Evolutionary conservation across 2,888 invertebrate species (phyloP).

Genomic region (Drosophila anomelani): DNA sequence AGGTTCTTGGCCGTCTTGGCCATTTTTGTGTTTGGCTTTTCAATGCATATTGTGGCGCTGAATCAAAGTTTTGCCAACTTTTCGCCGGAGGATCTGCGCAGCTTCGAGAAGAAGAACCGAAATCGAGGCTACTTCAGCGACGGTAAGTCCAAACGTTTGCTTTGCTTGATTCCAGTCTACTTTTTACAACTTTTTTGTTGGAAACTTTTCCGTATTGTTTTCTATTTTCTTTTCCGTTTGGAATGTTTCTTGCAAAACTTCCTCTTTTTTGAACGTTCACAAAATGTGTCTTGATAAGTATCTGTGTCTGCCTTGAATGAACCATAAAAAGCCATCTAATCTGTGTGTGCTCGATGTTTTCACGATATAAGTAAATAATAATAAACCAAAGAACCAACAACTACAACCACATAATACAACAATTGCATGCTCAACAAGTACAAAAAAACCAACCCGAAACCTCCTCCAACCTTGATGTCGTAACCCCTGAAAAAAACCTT

Average conservation of each 20-base stretch:
- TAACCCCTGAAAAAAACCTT: slow-evolving; percentile 47
- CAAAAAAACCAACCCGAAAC: slow-evolving; percentile 51
- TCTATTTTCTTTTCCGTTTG: slow-evolving; percentile 37
- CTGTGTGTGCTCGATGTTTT: slow-evolving; percentile 68
- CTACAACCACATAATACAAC: slow-evolving; percentile 69
- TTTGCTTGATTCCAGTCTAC: slow-evolving; percentile 52
- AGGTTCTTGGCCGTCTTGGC: slow-evolving; percentile 98
- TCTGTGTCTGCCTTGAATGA: slow-evolving; percentile 81
- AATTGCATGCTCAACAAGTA: slow-evolving; percentile 79
- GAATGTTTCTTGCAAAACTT: slow-evolving; percentile 74
- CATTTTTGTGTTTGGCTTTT: slow-evolving; percentile 99
- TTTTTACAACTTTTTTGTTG: slow-evolving; percentile 15
- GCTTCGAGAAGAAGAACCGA: slow-evolving; percentile 86
- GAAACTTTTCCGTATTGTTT: slow-evolving; percentile 6
- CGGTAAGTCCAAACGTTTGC: slow-evolving; percentile 87
- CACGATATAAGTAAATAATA: slow-evolving; percentile 60
- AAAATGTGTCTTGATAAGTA: slow-evolving; percentile 83
- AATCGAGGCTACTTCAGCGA: slow-evolving; percentile 88
- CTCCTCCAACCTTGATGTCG: slow-evolving; percentile 65
- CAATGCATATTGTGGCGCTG: slow-evolving; percentile 97
- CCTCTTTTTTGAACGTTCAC: slow-evolving; percentile 49
- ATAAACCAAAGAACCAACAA: slow-evolving; percentile 45
- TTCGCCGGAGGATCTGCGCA: slow-evolving; percentile 87
- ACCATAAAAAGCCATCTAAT: slow-evolving; percentile 57
- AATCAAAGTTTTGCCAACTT: slow-evolving; percentile 96